phyloP scores from a whole-genome alignment of 53 echinoderm and acorn worm species.

The Mesocentrotus franciscanus region DNA sequence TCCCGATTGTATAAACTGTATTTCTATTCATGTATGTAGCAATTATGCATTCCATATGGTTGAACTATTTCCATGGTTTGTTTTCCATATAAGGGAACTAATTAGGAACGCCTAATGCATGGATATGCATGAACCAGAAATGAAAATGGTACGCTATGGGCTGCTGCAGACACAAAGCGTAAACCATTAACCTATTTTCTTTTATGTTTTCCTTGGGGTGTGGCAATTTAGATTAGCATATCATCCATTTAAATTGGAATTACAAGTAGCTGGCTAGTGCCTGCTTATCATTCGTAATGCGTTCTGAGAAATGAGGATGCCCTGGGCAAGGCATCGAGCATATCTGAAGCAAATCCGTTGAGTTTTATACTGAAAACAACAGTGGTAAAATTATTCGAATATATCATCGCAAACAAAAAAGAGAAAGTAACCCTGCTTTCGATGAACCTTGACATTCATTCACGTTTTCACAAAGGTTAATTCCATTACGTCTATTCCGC shows the following conservation, averaged over 20 bases:
- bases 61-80: too few relatives aligned
- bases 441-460: too few relatives aligned
- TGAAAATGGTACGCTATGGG: neutral
- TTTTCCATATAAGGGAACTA: too few relatives aligned
- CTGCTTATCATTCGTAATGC: neutral
- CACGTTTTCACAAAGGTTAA: too few relatives aligned
- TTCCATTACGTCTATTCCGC: too few relatives aligned
- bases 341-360: neutral
- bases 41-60: too few relatives aligned
- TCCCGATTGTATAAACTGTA: too few relatives aligned
- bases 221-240: neutral
- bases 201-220: neutral
- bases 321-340: neutral
- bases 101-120: too few relatives aligned
- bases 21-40: too few relatives aligned
- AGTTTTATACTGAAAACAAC: neutral
- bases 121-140: neutral
- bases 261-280: neutral
- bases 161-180: neutral
- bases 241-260: slow-evolving; percentile 26
- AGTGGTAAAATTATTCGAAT: neutral
- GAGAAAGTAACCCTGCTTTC: too few relatives aligned
- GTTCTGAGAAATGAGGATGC: neutral
- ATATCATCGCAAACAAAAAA: neutral
- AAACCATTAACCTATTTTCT: neutral